phyloP scores from a whole-genome alignment of 2,888 invertebrate species.

The Drosophila greeni region DNA sequence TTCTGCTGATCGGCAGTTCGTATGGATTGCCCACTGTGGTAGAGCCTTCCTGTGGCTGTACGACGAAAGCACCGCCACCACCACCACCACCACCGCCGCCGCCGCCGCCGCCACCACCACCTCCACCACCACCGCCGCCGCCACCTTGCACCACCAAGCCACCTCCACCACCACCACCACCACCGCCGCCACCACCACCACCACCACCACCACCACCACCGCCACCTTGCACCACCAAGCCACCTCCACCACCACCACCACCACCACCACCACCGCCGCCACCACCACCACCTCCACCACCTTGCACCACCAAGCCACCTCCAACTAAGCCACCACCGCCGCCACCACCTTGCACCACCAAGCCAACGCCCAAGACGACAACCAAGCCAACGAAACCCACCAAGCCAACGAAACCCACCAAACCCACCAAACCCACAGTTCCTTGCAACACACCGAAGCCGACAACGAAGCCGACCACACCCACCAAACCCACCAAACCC shows the following conservation, averaged over 20 bases:
- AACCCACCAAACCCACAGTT: background rate
- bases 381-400: no score
- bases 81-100: background rate
- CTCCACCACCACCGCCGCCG: background rate
- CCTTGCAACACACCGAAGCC: no score
- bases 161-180: background rate
- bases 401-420: no score
- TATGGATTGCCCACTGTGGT: background rate
- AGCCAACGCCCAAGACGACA: no score
- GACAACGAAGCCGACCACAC: background rate
- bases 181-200: background rate
- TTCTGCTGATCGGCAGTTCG: constrained; percentile 12
- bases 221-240: background rate
- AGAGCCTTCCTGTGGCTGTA: background rate
- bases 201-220: background rate
- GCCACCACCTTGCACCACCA: background rate
- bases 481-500: no score
- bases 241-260: background rate
- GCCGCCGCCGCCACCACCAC: background rate
- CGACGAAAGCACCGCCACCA: background rate
- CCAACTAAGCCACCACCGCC: background rate
- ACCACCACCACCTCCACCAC: no score
- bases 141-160: background rate
- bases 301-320: background rate
- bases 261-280: no score